A percentile compares a stretch with the other conserved stretches of the same genome.
Evolutionary conservation across 2,888 invertebrate species (phyloP).

Genomic region (Argyresthia goedartella): DNA sequence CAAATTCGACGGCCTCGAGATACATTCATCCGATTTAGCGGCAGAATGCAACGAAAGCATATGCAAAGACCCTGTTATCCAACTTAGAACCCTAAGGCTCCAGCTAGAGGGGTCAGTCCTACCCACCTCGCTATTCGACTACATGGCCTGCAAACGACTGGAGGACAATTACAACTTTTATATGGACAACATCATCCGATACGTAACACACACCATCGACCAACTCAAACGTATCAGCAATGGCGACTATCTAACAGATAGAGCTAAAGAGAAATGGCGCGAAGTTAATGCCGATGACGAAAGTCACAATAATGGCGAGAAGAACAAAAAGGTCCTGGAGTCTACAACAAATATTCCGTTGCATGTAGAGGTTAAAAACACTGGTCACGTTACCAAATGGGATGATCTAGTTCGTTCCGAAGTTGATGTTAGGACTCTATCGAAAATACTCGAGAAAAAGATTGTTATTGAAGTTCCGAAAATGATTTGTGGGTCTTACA

Average conservation of each 20-base stretch:
- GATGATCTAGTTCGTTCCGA: conserved; percentile 49
- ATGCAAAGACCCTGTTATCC: conserved; percentile 33
- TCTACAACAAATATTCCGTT: conserved; percentile 43
- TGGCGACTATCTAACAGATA: conserved; percentile 55
- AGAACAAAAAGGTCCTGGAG: conserved; percentile 21
- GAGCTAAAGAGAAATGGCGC: conserved; percentile 53
- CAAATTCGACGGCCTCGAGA: conserved; percentile 38
- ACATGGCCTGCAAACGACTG: conserved; percentile 45
- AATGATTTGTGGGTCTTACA: conserved; percentile 38
- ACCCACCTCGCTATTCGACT: conserved; percentile 46
- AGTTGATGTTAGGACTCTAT: conserved; percentile 46
- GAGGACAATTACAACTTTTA: conserved; percentile 54
- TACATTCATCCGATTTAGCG: conserved; percentile 26
- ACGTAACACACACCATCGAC: conserved; percentile 52
- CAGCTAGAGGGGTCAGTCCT: conserved; percentile 25
- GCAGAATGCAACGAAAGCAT: conserved; percentile 31
- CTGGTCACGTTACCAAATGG: conserved; percentile 27
- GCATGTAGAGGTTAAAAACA: conserved; percentile 31
- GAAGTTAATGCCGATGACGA: conserved; percentile 22
- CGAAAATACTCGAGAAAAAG: conserved; percentile 50
- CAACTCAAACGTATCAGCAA: conserved; percentile 60
- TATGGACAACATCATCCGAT: conserved; percentile 53
- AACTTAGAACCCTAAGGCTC: conserved; percentile 26
- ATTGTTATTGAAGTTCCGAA: conserved; percentile 49
- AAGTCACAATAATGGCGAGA: conserved; percentile 8